Percentiles rank a stretch among this genome's conserved stretches.
Conservation (phyloP, 2,797 vertebrate genomes). For the Apogon hyalosoma region DNA sequence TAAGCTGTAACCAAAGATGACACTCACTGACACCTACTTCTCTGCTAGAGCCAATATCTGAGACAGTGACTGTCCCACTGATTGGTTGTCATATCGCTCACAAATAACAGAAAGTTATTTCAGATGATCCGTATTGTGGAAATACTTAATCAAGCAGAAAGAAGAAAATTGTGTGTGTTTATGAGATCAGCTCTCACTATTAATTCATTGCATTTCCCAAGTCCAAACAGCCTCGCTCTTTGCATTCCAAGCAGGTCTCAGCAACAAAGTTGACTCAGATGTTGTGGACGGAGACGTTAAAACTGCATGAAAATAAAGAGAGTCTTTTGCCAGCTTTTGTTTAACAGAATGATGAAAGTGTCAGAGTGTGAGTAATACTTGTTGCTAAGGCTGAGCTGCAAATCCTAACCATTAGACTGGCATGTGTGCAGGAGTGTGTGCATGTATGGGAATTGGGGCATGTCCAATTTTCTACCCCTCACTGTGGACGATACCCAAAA, state of each 20-base stretch:
- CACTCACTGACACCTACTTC: constrained; percentile 18
- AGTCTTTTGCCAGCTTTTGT: constrained; percentile 36
- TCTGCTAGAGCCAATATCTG: constrained; percentile 29
- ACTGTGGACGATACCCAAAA: constrained; percentile 22
- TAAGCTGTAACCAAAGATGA: constrained; percentile 58
- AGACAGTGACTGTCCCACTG: constrained; percentile 32
- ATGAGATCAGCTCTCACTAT: constrained; percentile 13
- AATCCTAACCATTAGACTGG: constrained; percentile 27
- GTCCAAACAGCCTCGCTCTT: neutral
- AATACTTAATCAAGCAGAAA: constrained; percentile 45
- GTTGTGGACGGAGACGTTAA: constrained; percentile 11
- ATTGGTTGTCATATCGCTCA: constrained; percentile 32
- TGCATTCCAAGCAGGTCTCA: constrained; percentile 33
- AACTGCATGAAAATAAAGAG: constrained; percentile 26
- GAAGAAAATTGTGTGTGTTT: constrained; percentile 26
- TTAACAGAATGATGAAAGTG: constrained; percentile 34
- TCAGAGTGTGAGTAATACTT: constrained; percentile 38
- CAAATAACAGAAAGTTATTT: constrained; percentile 43
- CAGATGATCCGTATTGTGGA: constrained; percentile 24
- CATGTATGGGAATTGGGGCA: constrained; percentile 52
- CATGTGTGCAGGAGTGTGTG: constrained; percentile 8
- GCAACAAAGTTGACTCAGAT: constrained; percentile 43
- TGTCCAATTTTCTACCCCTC: constrained; percentile 52
- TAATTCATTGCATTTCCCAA: constrained; percentile 32
- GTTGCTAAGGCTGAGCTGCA: constrained; percentile 22